Evolutionary conservation across 2,797 vertebrate species (phyloP).

Genomic region (Poeciliopsis turneri): DNA sequence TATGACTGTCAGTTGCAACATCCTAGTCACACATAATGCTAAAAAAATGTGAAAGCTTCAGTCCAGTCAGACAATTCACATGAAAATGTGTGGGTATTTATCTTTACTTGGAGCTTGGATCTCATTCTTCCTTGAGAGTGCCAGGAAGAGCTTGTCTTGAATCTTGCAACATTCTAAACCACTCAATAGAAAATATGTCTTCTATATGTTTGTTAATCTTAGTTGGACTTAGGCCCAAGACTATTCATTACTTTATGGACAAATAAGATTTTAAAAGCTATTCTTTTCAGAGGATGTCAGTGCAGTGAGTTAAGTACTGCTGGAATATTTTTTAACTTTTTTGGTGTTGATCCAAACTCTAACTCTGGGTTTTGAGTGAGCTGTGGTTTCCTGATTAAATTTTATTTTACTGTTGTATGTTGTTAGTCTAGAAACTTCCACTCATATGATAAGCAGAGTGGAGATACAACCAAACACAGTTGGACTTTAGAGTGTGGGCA

Average conservation of each 20-base stretch:
- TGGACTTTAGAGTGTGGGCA: not conserved
- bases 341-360: not conserved
- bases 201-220: not conserved
- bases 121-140: not conserved
- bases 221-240: not conserved
- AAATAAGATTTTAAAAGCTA: not conserved
- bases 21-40: not conserved
- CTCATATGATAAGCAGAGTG: not conserved
- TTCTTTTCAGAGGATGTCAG: not conserved
- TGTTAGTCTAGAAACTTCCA: not conserved
- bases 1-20: not conserved
- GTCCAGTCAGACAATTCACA: not conserved
- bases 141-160: not conserved
- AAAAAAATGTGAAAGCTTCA: not conserved
- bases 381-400: not conserved
- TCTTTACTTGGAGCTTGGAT: not conserved
- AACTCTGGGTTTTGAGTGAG: not conserved
- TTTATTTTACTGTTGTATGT: not conserved
- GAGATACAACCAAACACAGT: slow-evolving; percentile 2
- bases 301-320: not conserved
- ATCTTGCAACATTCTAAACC: not conserved
- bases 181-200: not conserved
- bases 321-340: not conserved
- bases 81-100: not conserved
- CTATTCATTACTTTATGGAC: not conserved